Percentiles rank a stretch among this genome's conserved stretches.
These are phyloP conservation scores for Tetrapedia diversipes DNA, from an alignment of 2,888 invertebrate genomes.

Conservation along the genomic window DNA sequence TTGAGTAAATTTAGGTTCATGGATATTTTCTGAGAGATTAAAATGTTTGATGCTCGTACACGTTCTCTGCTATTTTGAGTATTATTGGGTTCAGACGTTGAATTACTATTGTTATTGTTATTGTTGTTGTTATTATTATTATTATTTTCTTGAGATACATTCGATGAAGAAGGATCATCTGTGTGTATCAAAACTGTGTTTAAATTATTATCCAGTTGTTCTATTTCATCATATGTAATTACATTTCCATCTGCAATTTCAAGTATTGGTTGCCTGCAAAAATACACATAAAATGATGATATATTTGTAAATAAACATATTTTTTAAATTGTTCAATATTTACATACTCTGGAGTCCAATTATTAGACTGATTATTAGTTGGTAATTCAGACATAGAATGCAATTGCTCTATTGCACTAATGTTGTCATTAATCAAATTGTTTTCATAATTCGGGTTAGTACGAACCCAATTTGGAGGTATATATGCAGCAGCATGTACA, in stretches of 20 bases:
- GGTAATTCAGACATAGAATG: constrained; percentile 44
- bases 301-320: neutral
- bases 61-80: constrained; percentile 50
- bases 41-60: constrained; percentile 58
- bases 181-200: constrained; percentile 64
- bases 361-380: constrained; percentile 68
- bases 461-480: constrained; percentile 68
- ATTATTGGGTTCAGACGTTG: constrained; percentile 50
- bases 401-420: constrained; percentile 46
- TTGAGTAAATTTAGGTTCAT: constrained; percentile 70
- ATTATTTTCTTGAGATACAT: constrained; percentile 33
- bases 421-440: constrained; percentile 57
- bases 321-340: neutral
- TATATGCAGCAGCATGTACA: constrained; percentile 65
- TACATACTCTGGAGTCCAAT: constrained; percentile 75
- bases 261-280: constrained; percentile 69
- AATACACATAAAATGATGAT: neutral
- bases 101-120: constrained; percentile 27
- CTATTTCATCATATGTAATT: constrained; percentile 65
- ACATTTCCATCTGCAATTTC: constrained; percentile 66
- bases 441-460: constrained; percentile 68
- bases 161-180: constrained; percentile 56
- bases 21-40: constrained; percentile 67
- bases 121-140: constrained; percentile 4
- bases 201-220: constrained; percentile 71